These are phyloP conservation scores for Pseudotriccus pelzelni DNA, from an alignment of 2,797 vertebrate species.

Conservation along the genomic window DNA sequence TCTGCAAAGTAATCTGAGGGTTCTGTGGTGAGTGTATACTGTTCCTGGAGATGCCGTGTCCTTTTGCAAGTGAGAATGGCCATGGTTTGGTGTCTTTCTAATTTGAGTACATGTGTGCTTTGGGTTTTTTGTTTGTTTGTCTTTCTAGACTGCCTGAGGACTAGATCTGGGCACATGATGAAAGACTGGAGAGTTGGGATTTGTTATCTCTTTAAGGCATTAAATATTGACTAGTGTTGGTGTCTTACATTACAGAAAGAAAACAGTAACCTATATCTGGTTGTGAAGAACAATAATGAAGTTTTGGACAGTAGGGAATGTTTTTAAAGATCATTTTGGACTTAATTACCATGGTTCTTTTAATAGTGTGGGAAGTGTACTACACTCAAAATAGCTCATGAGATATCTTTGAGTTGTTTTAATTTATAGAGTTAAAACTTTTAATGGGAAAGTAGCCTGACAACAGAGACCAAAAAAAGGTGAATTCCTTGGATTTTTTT, in stretches of 20 bases:
- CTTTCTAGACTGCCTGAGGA: not conserved
- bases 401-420: not conserved
- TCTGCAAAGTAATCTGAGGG: not conserved
- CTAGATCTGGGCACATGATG: not conserved
- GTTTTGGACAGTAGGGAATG: not conserved
- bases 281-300: not conserved
- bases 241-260: not conserved
- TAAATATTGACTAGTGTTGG: not conserved
- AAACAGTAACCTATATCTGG: not conserved
- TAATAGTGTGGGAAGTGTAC: not conserved
- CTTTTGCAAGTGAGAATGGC: not conserved
- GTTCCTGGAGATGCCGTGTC: fast-evolving
- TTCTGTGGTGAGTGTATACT: not conserved
- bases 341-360: not conserved
- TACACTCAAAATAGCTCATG: not conserved
- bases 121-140: not conserved
- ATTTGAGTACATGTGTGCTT: not conserved
- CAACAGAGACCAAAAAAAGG: not conserved
- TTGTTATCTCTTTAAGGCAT: not conserved
- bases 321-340: not conserved
- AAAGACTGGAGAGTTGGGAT: not conserved
- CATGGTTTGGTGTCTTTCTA: not conserved
- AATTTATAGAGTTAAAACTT: not conserved
- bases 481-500: fast-evolving
- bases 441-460: not conserved